A percentile compares a stretch with the other conserved stretches of the same genome.
These are phyloP conservation scores for Apogon hyalosoma DNA, from an alignment of 2,797 vertebrate species.

Conservation along the genomic window DNA sequence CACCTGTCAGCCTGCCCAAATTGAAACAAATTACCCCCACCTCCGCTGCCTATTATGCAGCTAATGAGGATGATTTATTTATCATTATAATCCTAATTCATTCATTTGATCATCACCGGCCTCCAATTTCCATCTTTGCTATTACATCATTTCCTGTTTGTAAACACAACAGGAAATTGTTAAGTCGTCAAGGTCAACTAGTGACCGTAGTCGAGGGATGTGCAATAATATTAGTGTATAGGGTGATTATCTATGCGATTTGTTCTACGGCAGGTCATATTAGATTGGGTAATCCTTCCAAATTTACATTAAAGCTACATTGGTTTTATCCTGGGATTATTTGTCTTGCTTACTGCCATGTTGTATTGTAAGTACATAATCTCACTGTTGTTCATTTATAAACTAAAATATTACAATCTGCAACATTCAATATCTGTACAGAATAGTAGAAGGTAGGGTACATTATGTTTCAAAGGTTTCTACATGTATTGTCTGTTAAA, in stretches of 20 bases:
- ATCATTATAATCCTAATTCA: conserved; percentile 84
- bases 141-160: conserved; percentile 77
- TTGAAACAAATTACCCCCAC: conserved; percentile 86
- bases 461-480: neutral
- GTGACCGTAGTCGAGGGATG: conserved; percentile 12
- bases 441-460: neutral
- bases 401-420: neutral
- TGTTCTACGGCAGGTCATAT: conserved; percentile 2
- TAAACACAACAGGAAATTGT: conserved; percentile 54
- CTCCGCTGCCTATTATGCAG: conserved; percentile 78
- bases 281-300: conserved; percentile 6
- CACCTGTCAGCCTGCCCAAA: conserved; percentile 85
- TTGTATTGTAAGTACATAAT: neutral
- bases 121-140: conserved; percentile 65
- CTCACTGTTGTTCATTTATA: neutral
- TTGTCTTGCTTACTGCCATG: neutral
- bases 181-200: conserved; percentile 56
- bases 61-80: conserved; percentile 86
- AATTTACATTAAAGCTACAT: neutral
- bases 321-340: neutral
- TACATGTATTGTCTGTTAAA: neutral
- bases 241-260: conserved; percentile 7
- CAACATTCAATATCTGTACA: neutral
- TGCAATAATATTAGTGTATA: neutral
- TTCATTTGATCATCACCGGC: conserved; percentile 84